Base-by-base conservation (phyloP, 2,797 vertebrate species). In the Paguma larvata region DNA sequence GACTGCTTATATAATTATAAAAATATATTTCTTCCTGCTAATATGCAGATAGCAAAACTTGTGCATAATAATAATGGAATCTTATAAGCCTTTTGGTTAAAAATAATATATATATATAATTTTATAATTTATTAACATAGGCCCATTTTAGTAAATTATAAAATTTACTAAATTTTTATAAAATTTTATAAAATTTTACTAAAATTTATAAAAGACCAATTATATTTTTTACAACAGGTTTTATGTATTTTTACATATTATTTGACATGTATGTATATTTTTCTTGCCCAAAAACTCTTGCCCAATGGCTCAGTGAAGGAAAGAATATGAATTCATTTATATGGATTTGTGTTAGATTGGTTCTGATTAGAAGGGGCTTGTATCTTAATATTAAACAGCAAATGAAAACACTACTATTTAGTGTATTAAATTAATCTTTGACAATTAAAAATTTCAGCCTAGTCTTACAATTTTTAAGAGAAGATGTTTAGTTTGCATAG, bases 11-110 rank as follows among this genome's bases (percentile, higher is more conserved):
- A 65, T 65, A 79, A 48, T 85, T 65, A 65, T 46, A 34, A 84
- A 91, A 89, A 85, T 79, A 67, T 44, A 78, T 59, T 77, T 95
- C 27, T 95, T 96, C 63, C 63, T 85, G 34, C 19, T 85, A 48
- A 34, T 51, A 65, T 21, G 15, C 48, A 6, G 34, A 3, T 44
- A 63, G 53, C 32, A 79, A 92, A 32, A 63, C 63, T 79, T 79
- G 46, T 38, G 38, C 21, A 73, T 23, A 59, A 59, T 65, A 85
- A 56, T 85, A 46, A 79, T 84, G 70, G 32, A 32, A 78, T 84
- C 32, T 72, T 38, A 53, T 77, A 27, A 46, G 59, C 12, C 67
- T 77, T 23, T 68, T 84, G 70, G 15, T 88, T 91, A 72, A 82
- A 87, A 83, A 34, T 77, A 32, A 48, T 32, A 48, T 48, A 75